Percentiles rank a stretch among this genome's conserved stretches.
Conservation (phyloP, 2,888 invertebrate species). For the Hypercompe scribonia region DNA sequence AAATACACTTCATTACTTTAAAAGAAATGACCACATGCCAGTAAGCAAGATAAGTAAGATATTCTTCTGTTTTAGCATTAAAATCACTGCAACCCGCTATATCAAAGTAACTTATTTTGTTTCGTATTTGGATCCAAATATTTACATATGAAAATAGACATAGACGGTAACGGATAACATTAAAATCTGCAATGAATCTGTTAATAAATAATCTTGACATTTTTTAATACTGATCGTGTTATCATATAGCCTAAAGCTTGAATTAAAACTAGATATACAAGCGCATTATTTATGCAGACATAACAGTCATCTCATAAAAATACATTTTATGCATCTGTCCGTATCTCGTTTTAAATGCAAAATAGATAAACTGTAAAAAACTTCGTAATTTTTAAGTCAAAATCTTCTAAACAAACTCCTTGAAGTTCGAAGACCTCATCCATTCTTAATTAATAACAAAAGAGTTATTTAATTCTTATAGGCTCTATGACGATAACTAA, state of each 20-base stretch:
- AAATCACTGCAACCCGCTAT: too few species aligned
- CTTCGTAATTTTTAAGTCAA: conserved; percentile 2
- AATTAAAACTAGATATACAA: conserved; percentile 7
- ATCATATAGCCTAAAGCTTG: conserved; percentile 4
- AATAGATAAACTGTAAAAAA: conserved; percentile 26
- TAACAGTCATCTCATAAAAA: conserved; percentile 25
- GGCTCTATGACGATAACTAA: not conserved
- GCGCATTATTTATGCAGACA: conserved; percentile 18
- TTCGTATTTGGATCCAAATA: too few species aligned
- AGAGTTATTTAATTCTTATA: not conserved
- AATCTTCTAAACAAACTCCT: conserved; percentile 3
- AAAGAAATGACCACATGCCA: too few species aligned
- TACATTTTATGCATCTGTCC: conserved; percentile 21
- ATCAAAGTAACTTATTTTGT: too few species aligned
- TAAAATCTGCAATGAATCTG: conserved; percentile 10
- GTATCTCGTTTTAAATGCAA: conserved; percentile 11
- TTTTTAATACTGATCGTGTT: not conserved
- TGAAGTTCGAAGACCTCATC: conserved; percentile 15
- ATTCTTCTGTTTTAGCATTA: too few species aligned
- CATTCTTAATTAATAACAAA: conserved; percentile 4
- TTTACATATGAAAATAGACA: too few species aligned
- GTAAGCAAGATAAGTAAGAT: too few species aligned
- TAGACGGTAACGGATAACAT: not conserved
- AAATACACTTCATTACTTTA: too few species aligned
- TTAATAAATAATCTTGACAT: not conserved